phyloP scores from a whole-genome alignment of 92 coral and sea anemone genomes.

The Epizoanthus ramosus region DNA sequence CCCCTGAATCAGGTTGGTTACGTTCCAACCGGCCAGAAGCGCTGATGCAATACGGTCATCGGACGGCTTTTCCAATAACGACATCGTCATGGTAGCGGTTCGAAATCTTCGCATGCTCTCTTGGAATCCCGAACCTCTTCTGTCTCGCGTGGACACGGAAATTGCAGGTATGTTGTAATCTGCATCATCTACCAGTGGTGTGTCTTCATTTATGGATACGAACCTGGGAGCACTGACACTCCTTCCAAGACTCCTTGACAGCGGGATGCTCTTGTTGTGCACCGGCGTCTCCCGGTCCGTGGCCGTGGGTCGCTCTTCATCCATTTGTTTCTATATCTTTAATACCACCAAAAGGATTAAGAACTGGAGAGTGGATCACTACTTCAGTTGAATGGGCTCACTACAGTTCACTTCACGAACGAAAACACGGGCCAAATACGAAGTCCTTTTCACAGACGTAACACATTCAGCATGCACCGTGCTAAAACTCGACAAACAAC shows the following conservation, averaged over 20 bases:
- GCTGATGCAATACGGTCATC: conserved; percentile 89
- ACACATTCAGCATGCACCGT: too few species aligned
- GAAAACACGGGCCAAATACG: not conserved
- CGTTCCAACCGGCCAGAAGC: conserved; percentile 91
- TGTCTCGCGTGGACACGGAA: not conserved
- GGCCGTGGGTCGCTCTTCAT: not conserved
- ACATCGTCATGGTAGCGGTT: conserved; percentile 75
- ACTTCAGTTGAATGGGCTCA: not conserved
- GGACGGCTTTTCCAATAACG: conserved; percentile 79
- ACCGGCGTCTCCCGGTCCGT: not conserved
- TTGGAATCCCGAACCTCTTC: conserved; percentile 54
- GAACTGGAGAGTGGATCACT: too few species aligned
- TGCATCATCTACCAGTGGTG: conserved; percentile 9
- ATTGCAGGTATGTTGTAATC: conserved; percentile 14
- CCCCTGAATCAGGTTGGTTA: conserved; percentile 87
- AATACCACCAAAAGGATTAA: too few species aligned
- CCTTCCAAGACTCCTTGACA: not conserved
- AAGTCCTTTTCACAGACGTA: not conserved
- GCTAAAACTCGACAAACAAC: too few species aligned
- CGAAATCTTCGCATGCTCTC: conserved; percentile 75
- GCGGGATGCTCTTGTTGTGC: too few species aligned
- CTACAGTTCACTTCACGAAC: not conserved
- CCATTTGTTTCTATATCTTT: conserved; percentile 2
- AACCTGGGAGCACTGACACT: not conserved
- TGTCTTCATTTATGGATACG: conserved; percentile 14